Conservation (phyloP, 2,888 invertebrate species). For the Beris morrisii region DNA sequence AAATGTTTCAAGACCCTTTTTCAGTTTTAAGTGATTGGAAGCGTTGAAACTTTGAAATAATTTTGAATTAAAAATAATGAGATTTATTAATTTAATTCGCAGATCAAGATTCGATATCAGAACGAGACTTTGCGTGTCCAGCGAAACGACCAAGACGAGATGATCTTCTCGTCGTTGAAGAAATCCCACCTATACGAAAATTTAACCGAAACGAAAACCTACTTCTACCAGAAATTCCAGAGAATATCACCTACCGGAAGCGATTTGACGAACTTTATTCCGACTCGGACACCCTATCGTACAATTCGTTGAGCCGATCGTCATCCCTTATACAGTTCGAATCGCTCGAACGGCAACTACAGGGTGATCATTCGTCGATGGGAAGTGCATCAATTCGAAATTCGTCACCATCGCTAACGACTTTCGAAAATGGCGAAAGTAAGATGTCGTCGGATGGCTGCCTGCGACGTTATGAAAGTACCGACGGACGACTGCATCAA, state of each 20-base stretch:
- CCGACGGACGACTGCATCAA: slow-evolving; percentile 52
- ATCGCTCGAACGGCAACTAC: slow-evolving; percentile 73
- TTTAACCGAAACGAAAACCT: slow-evolving; percentile 42
- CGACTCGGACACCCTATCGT: slow-evolving; percentile 57
- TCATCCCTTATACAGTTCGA: slow-evolving; percentile 84
- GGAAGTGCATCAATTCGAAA: slow-evolving; percentile 52
- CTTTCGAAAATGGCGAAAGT: slow-evolving; percentile 46
- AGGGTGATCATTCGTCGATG: slow-evolving; percentile 52
- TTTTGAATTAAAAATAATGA: too few relatives aligned
- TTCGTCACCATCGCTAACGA: slow-evolving; percentile 53
- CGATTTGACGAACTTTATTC: slow-evolving; percentile 54
- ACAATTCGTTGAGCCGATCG: slow-evolving; percentile 71
- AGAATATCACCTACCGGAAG: slow-evolving; percentile 35
- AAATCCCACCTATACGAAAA: slow-evolving; percentile 38
- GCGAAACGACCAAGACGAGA: slow-evolving; percentile 72
- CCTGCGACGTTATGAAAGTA: slow-evolving; percentile 51
- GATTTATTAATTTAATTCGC: slow-evolving; percentile 21
- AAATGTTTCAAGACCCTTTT: too few relatives aligned
- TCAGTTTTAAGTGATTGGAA: too few relatives aligned
- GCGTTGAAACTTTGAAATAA: too few relatives aligned
- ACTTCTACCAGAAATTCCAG: slow-evolving; percentile 26
- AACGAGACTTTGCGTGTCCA: slow-evolving; percentile 74
- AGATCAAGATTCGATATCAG: slow-evolving; percentile 61
- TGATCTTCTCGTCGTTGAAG: slow-evolving; percentile 44
- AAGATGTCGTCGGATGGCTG: slow-evolving; percentile 45